Base-by-base conservation (phyloP, 2,113 vertebrate species). In the Hymenochirus boettgeri region DNA sequence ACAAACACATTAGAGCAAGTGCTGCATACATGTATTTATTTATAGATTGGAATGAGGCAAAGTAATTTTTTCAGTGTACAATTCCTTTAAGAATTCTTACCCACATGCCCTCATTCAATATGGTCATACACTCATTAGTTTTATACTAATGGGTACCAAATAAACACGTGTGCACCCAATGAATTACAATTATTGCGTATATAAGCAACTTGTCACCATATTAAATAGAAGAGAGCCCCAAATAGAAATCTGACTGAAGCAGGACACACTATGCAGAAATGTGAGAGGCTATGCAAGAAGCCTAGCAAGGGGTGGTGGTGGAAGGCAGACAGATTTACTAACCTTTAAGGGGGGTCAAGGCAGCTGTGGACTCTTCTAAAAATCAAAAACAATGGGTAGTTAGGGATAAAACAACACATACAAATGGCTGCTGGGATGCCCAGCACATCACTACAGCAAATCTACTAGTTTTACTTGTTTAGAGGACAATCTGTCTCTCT, bases 291-390 rank as follows among this genome's bases (percentile, higher is more conserved):
- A 42, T 56, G 64, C 46, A 52, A 42, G 31, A 58, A 67, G 56
- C 56, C 55, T 50, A 19, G 23, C 47, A 19, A 25, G 29, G 21
- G 17, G 15, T 4, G 22, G 54, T 29, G 54, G 54, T 24, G 24
- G 12, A 17, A 55, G 11, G 56, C 7, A 25, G 19, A 26, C 18
- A 53, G 57, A 57, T 53, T 23, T 69, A 69, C 65, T 69, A 53
- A 69, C 65, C 65, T 69, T 69, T 69, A 69, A 59, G 48, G 65
- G 65, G 65, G 65, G 57, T 69, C 57, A 69, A 60, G 57, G 65
- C 57, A 59, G 65, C 65, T 60, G 56, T 69, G 65, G 47, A 60
- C 57, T 69, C 57, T 69, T 69, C 65, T 69, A 69, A 53, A 69
- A 69, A 69, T 60, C 26, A 60, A 60, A 67, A 60, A 69, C 47